Evolutionary conservation across 2,113 vertebrate genomes (phyloP), one percentile per base, ranked within the genome.

Genomic region (Leptobrachium leishanense): DNA sequence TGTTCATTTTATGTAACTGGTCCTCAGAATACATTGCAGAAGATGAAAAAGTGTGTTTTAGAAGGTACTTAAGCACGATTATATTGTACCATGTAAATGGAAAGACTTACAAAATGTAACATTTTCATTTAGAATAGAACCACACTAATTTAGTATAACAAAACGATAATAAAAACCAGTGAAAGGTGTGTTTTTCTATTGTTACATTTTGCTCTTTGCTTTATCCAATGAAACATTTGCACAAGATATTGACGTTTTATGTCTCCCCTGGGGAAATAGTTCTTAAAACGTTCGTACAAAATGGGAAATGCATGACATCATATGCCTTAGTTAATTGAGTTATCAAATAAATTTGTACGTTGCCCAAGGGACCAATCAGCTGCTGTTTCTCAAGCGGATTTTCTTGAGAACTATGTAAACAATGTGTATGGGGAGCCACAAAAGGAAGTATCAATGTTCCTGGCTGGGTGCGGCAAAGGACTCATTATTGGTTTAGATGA

Each of bases 351-450:
- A 68, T 46, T 68, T 68, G 44, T 68, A 40, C 31, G 66, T 13
- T 59, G 13, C 65, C 75, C 75, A 31, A 11, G 50, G 42, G 75
- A 68, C 65, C 54, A 11, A 76, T 57, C 46, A 42, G 53, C 53
- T 68, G 75, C 50, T 43, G 53, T 59, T 76, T 76, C 65, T 68
- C 50, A 54, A 43, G 64, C 12, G 31, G 40, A 5, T 68, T 31
- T 65, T 76, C 65, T 68, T 76, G 66, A 43, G 65, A 76, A 76
- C 67, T 68, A 76, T 44, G 75, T 76, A 12, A 69, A 31, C 20
- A 31, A 78, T 64, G 39, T 65, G 57, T 39, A 63, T 15, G 31
- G 69, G 63, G 69, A 71, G 41, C 43, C 39, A 40, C 15, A 54
- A 42, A 79, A n/a, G 44, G 63, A 65, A 64, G 43, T 72, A 50